phyloP scores from a whole-genome alignment of 2,113 vertebrate genomes.

The Rissa tridactyla region DNA sequence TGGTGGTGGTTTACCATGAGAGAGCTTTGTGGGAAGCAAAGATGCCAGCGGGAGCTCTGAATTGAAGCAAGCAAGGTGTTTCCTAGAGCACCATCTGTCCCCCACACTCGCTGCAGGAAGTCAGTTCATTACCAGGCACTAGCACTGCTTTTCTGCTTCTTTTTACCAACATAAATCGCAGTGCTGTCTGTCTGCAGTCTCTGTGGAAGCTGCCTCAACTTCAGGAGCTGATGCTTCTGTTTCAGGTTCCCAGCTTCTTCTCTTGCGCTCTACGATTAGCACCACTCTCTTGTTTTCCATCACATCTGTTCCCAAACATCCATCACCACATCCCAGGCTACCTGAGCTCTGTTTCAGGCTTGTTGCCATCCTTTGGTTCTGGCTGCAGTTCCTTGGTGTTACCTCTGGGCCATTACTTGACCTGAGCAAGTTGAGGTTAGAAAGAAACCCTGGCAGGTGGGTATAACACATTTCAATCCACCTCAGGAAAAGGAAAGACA shows the following conservation, averaged over 20 bases:
- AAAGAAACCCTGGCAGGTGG: background rate
- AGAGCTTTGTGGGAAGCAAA: background rate
- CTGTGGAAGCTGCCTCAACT: background rate
- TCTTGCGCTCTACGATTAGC: background rate
- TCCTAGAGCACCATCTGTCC: background rate
- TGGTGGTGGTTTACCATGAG: background rate
- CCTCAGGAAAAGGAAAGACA: conserved; percentile 85
- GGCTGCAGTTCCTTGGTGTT: background rate
- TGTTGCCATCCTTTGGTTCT: background rate
- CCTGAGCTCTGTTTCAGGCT: background rate
- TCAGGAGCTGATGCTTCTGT: background rate
- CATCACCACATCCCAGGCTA: background rate
- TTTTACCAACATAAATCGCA: background rate
- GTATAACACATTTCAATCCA: background rate
- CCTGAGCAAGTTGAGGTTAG: background rate
- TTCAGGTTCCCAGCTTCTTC: background rate
- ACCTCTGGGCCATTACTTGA: background rate
- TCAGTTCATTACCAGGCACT: background rate
- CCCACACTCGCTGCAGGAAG: background rate
- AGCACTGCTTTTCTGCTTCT: background rate
- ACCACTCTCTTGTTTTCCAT: background rate
- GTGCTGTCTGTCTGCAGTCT: background rate
- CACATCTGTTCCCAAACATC: rapidly evolving
- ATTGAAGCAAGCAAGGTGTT: background rate
- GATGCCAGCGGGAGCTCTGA: background rate